A percentile compares a stretch with the other conserved stretches of the same genome.
Conservation (phyloP, 2,888 invertebrate species). For the Scotopteryx bipunctaria region DNA sequence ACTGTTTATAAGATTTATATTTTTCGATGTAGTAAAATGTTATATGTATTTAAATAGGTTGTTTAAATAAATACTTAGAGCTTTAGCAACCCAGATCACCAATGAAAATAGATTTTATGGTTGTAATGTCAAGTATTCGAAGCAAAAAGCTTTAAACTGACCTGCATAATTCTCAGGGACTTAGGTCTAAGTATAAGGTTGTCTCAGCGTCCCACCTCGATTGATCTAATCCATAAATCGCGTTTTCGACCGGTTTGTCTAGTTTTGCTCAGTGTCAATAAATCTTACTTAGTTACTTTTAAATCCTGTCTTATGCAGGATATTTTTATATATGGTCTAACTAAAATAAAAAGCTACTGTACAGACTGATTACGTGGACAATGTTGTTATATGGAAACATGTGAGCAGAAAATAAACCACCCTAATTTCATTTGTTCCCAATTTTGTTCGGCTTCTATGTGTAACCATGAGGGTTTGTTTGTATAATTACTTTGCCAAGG, state of each 20-base stretch:
- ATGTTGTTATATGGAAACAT: conserved; percentile 27
- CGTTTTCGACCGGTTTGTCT: background rate
- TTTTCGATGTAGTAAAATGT: too few species aligned
- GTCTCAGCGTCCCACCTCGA: background rate
- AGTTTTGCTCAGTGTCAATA: background rate
- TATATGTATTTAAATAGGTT: too few species aligned
- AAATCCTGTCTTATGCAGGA: background rate
- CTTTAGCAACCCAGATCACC: too few species aligned
- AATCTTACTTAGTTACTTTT: background rate
- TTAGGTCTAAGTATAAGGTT: too few species aligned
- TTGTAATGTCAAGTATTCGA: background rate
- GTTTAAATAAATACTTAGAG: too few species aligned
- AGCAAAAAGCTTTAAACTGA: background rate
- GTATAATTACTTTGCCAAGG: conserved; percentile 50
- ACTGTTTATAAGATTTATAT: too few species aligned
- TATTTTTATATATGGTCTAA: background rate
- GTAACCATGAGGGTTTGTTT: conserved; percentile 48
- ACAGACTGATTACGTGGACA: conserved; percentile 19
- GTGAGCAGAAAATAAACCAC: conserved; percentile 51
- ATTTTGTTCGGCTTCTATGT: conserved; percentile 52
- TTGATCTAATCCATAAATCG: background rate
- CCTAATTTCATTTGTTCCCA: conserved; percentile 46
- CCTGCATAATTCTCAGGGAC: too few species aligned
- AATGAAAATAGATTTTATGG: too few species aligned
- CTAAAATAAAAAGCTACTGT: conserved; percentile 1